These are phyloP conservation scores for Eledona agricola DNA, from an alignment of 2,888 invertebrate species.

Conservation along the genomic window DNA sequence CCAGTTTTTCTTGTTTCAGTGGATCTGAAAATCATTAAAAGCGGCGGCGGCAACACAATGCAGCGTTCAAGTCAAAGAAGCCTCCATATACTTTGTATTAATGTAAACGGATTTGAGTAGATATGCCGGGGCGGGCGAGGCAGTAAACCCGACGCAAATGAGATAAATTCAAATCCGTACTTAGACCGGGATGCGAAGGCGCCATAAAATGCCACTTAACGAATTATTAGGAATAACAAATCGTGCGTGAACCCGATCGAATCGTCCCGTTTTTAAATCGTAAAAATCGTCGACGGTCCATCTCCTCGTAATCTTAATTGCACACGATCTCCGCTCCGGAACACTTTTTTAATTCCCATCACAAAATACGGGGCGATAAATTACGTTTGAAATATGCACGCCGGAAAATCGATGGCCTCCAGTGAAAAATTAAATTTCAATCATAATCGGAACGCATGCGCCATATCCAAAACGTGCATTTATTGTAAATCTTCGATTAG, in stretches of 20 bases:
- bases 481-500: conserved; percentile 54
- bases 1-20: conserved; percentile 26
- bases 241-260: conserved; percentile 34
- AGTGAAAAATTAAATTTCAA: conserved; percentile 55
- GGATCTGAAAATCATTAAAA: conserved; percentile 28
- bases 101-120: conserved; percentile 34
- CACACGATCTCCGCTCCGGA: too few relatives aligned
- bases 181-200: conserved; percentile 26
- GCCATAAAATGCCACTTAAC: conserved; percentile 34
- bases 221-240: conserved; percentile 37
- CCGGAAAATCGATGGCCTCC: conserved; percentile 49
- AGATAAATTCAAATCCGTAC: conserved; percentile 34
- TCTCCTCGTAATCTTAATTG: too few relatives aligned
- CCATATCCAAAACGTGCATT: conserved; percentile 39
- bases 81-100: conserved; percentile 33
- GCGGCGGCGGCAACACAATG: conserved; percentile 16
- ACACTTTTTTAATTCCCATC: too few relatives aligned
- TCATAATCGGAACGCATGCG: conserved; percentile 47
- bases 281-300: too few relatives aligned
- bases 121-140: conserved; percentile 18
- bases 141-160: conserved; percentile 31
- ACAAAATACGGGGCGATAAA: conserved; percentile 43
- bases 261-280: conserved; percentile 18
- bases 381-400: conserved; percentile 49
- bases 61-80: conserved; percentile 8